Evolutionary conservation across 2,797 vertebrate genomes (phyloP).

Genomic region (Xiphophorus birchmanni): DNA sequence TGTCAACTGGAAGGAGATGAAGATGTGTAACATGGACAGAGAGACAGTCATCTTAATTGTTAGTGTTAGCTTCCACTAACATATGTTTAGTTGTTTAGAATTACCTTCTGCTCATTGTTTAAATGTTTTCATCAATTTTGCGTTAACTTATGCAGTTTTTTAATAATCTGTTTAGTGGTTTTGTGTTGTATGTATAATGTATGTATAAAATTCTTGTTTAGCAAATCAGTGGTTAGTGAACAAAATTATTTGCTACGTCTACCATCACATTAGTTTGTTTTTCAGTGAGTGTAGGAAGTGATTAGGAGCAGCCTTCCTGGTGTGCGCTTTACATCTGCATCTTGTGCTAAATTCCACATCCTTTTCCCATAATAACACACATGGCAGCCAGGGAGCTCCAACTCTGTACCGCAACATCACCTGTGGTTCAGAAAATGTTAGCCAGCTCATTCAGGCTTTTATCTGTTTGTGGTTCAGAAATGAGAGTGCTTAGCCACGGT

Average conservation of each 20-base stretch:
- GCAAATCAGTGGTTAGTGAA: too few species aligned
- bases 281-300: constrained; percentile 20
- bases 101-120: too few species aligned
- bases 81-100: too few species aligned
- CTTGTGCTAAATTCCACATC: constrained; percentile 23
- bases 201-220: too few species aligned
- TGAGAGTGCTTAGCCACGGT: constrained; percentile 15
- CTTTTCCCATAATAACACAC: constrained; percentile 8
- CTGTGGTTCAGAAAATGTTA: constrained; percentile 1
- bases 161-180: too few species aligned
- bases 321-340: constrained; percentile 24
- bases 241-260: constrained; percentile 5
- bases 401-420: background rate
- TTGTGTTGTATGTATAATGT: too few species aligned
- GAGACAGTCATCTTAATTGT: too few species aligned
- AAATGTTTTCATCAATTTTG: too few species aligned
- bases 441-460: constrained; percentile 14
- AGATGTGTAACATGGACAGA: too few species aligned
- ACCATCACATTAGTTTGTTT: constrained; percentile 17
- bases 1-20: too few species aligned
- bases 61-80: too few species aligned
- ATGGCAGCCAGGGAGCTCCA: constrained; percentile 6
- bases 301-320: constrained; percentile 26
- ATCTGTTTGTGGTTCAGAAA: constrained; percentile 19
- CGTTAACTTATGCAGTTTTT: too few species aligned